phyloP scores from a whole-genome alignment of 2,888 invertebrate genomes.

The Oegoconia quadripuncta region DNA sequence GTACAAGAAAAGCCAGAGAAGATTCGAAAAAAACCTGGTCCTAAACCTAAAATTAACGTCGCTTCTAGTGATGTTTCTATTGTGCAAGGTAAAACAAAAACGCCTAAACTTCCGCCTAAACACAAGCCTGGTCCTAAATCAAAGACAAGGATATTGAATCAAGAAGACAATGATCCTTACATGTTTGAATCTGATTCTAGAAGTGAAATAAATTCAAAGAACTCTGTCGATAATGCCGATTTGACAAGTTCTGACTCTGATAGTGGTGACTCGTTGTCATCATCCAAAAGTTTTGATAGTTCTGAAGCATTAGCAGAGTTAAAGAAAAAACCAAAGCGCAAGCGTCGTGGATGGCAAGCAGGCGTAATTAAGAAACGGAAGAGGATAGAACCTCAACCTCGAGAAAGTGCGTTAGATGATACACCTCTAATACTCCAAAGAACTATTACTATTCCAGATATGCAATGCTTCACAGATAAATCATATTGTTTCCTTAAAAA shows the following conservation, averaged over 20 bases:
- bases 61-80: conserved; percentile 7
- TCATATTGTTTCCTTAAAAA: conserved; percentile 62
- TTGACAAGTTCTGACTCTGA: conserved; percentile 50
- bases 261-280: conserved; percentile 45
- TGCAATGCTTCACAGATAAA: conserved; percentile 58
- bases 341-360: conserved; percentile 49
- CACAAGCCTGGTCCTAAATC: conserved; percentile 55
- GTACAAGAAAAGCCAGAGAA: conserved; percentile 19
- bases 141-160: conserved; percentile 39
- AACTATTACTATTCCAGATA: conserved; percentile 34
- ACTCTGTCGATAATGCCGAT: conserved; percentile 32
- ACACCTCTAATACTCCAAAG: conserved; percentile 14
- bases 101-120: conserved; percentile 22
- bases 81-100: conserved; percentile 17
- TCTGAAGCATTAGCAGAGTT: conserved; percentile 43
- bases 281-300: conserved; percentile 50
- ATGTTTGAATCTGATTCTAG: conserved; percentile 58
- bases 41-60: conserved; percentile 38
- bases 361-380: conserved; percentile 65
- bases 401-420: conserved; percentile 18
- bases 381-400: conserved; percentile 31
- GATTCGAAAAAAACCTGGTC: conserved; percentile 43
- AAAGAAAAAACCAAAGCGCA: conserved; percentile 54
- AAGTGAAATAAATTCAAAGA: conserved; percentile 43
- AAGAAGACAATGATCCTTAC: conserved; percentile 48